These are phyloP conservation scores for Emberiza fucata DNA, from an alignment of 2,113 vertebrate genomes.

Conservation along the genomic window DNA sequence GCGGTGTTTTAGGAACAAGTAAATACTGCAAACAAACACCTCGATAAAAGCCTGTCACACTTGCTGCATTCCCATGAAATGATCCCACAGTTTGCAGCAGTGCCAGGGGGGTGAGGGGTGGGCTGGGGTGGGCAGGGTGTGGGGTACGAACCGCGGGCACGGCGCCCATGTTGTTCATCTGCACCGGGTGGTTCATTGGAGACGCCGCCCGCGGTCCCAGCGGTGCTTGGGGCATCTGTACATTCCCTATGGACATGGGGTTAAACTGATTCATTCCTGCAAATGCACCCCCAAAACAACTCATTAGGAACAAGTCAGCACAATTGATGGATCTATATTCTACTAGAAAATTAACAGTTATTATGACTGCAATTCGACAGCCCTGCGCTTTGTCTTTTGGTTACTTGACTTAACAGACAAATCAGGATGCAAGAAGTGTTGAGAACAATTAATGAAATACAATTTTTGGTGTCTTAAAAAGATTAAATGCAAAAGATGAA, in stretches of 20 bases:
- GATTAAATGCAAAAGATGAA: not conserved
- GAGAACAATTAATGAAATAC: not conserved
- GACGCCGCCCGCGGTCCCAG: slow-evolving; percentile 88
- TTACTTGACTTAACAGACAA: not conserved
- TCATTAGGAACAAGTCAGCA: slow-evolving; percentile 60
- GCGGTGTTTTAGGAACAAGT: not conserved
- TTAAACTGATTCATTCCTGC: slow-evolving; percentile 94
- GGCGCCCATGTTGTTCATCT: slow-evolving; percentile 89
- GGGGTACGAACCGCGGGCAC: slow-evolving; percentile 82
- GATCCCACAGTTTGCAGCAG: not conserved
- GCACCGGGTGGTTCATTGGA: slow-evolving; percentile 91
- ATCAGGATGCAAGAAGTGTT: not conserved
- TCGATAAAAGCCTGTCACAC: not conserved
- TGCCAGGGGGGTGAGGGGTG: not conserved
- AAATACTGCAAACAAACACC: not conserved
- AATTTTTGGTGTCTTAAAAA: not conserved
- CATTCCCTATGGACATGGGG: slow-evolving; percentile 90
- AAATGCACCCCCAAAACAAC: slow-evolving; percentile 67
- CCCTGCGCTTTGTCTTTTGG: not conserved
- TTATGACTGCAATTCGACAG: not conserved
- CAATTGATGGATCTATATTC: not conserved
- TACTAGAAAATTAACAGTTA: not conserved
- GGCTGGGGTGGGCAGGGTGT: not conserved
- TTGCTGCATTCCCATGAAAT: accelerated
- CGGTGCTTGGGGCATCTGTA: slow-evolving; percentile 88